These are phyloP conservation scores for Pterois miles DNA, from an alignment of 2,797 vertebrate species.

Conservation along the genomic window DNA sequence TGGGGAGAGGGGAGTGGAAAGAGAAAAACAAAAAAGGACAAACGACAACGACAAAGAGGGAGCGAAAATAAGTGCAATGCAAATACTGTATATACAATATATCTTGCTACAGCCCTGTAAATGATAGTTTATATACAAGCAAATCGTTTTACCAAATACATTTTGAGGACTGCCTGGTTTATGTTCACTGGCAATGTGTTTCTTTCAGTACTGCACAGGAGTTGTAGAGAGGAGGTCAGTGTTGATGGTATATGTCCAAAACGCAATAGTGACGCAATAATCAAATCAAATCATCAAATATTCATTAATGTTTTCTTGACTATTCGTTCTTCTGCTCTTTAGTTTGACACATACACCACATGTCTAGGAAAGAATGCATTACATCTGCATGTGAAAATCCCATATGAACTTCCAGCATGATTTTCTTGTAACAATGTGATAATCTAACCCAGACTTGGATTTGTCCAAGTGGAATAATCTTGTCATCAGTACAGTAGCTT, in stretches of 20 bases:
- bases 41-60: not conserved
- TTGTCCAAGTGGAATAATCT: not conserved
- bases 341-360: not conserved
- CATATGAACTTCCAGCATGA: not conserved
- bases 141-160: not conserved
- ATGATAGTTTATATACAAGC: not conserved
- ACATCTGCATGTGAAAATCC: not conserved
- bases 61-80: not conserved
- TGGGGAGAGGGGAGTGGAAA: not conserved
- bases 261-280: not conserved
- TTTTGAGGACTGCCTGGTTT: not conserved
- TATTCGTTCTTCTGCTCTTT: not conserved
- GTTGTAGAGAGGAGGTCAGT: not conserved
- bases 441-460: not conserved
- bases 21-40: not conserved
- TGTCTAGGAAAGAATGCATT: not conserved
- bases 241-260: not conserved
- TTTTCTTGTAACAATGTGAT: not conserved
- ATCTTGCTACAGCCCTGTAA: not conserved
- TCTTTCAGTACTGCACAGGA: not conserved
- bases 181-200: not conserved
- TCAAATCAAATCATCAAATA: not conserved
- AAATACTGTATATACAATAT: not conserved
- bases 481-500: not conserved
- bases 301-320: not conserved